Evolutionary conservation across 2,888 invertebrate species (phyloP), one percentile per base, ranked within the genome.

Genomic region (Trichopria drosophilae): DNA sequence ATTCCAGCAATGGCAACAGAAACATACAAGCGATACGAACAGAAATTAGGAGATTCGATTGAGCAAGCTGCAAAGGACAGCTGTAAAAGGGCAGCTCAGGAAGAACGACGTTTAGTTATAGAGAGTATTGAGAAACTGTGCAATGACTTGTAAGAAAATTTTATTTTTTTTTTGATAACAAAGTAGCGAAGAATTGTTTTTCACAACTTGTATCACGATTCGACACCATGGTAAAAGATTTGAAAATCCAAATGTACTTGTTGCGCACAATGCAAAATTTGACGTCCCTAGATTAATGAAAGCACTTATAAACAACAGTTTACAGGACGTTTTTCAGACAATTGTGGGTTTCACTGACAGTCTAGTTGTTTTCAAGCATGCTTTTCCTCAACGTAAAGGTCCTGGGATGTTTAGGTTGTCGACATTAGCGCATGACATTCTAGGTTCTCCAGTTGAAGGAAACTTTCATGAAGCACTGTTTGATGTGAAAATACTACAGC

Each of bases 401-500:
- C 6, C 42, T 24, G 48, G 51, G 19, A 41, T 20, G 36, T 52
- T 55, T 34, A 49, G 45, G 35, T 36, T 52, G 1, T 2, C 16
- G 6, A 28, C 12, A 10, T 42, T 57, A 16, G 52, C 57, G 18
- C 29, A 26, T 26, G 50, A 57, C 35, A 24, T 52, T 9, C 37
- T 57, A 19, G 5, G 26, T 20, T 12, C 23, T n/a, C 6, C 22
- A 13, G 22, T 18, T 9, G 44, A 19, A 15, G 32, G 26, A 12
- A 42, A 52, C 13, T 55, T 51, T 31, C 53, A 54, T 32, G 51
- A 57, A 24, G 51, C 57, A 15, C n/a, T 41, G 23, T 57, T 34
- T 37, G 54, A 51, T 29, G 54, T 57, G 1, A 18, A 39, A 34
- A 40, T 51, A 4, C 24, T 57, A n/a, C 28, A 57, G 49, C 13